A percentile compares a stretch with the other conserved stretches of the same genome.
These are phyloP conservation scores for Pan troglodytes DNA, from an alignment of 2,113 vertebrate species.

Conservation along the genomic window NHGRI_mPanTro3-v2.1_pri NC_072402.2:163268501-163269000, in stretches of 20 bases:
- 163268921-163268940: background rate
- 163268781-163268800: background rate
- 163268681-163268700: background rate
- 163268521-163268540: background rate
- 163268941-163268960: background rate
- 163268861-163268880: background rate
- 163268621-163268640: background rate
- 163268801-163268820: background rate
- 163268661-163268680: background rate
- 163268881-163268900: fast-evolving
- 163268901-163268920: background rate
- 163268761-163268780: background rate
- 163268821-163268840: background rate
- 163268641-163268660: background rate
- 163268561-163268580: background rate
- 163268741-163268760: background rate
- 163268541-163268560: background rate
- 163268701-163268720: background rate
- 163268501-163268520: background rate
- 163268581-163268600: background rate
- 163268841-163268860: background rate
- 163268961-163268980: background rate
- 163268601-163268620: background rate
- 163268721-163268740: background rate
- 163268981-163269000: background rate